These are phyloP conservation scores for Diploscapter pachys DNA, from an alignment of 1,140 invertebrate genomes.

Conservation along the genomic window DNA sequence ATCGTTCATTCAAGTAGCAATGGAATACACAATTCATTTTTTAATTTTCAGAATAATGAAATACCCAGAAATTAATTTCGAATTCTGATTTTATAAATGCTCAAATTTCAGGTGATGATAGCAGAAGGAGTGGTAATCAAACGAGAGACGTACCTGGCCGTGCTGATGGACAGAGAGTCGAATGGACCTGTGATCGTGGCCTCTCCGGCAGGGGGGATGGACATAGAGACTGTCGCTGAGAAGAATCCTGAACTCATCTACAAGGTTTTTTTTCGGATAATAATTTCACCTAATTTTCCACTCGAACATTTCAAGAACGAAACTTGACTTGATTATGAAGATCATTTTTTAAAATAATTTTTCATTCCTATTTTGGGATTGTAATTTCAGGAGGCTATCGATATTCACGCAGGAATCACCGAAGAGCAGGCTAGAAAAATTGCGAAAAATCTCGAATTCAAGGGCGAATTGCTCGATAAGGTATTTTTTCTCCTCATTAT, in stretches of 20 bases:
- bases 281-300: no score
- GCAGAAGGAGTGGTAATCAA: conserved; percentile 94
- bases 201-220: conserved; percentile 85
- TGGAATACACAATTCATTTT: no score
- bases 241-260: conserved; percentile 86
- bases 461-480: conserved; percentile 69
- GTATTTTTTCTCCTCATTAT: no score
- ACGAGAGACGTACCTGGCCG: conserved; percentile 92
- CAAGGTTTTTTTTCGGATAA: conserved; percentile 59
- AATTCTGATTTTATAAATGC: no score
- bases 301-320: no score
- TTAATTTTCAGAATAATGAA: background rate
- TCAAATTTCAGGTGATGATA: conserved; percentile 70
- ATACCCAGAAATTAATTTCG: no score
- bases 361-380: background rate
- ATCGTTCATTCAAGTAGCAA: no score
- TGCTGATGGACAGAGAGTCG: conserved; percentile 78
- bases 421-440: conserved; percentile 74
- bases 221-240: conserved; percentile 94
- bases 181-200: conserved; percentile 82
- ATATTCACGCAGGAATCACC: conserved; percentile 77
- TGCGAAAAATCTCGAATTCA: conserved; percentile 82
- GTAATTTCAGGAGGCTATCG: conserved; percentile 68
- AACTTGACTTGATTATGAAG: no score
- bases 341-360: background rate